Conservation (phyloP, 2,797 vertebrate species). For the Acanthurus leucopareius region DNA sequence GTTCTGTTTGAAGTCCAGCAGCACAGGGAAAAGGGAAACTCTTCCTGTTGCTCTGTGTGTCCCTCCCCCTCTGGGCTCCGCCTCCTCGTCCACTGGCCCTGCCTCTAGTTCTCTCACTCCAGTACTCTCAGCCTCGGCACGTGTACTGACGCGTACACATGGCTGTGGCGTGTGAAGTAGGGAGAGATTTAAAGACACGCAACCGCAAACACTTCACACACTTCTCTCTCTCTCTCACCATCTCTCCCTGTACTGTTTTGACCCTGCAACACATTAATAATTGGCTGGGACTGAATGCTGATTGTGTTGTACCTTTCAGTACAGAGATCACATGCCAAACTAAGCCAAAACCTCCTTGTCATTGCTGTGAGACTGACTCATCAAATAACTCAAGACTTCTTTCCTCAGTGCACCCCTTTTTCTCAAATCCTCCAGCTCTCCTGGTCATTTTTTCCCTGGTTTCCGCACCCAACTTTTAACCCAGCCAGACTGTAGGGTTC, state of each 20-base stretch:
- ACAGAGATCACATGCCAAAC: conserved; percentile 67
- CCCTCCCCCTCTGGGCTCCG: conserved; percentile 55
- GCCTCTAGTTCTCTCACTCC: conserved; percentile 82
- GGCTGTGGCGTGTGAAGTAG: conserved; percentile 86
- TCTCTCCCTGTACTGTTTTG: conserved; percentile 65
- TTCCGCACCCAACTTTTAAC: conserved; percentile 29
- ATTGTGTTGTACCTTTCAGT: conserved; percentile 59
- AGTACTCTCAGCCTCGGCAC: conserved; percentile 83
- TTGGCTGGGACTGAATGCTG: conserved; percentile 66
- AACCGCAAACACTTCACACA: conserved; percentile 76
- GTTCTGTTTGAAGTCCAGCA: conserved; percentile 71
- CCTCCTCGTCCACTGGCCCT: conserved; percentile 69
- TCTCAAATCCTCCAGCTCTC: conserved; percentile 7
- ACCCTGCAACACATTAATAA: conserved; percentile 74
- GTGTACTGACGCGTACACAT: conserved; percentile 86
- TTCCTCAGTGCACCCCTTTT: conserved; percentile 39
- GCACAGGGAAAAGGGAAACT: conserved; percentile 61
- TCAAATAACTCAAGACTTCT: conserved; percentile 52
- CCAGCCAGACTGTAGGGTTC: background rate
- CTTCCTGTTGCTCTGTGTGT: conserved; percentile 70
- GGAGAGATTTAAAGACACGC: conserved; percentile 89
- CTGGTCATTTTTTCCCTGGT: conserved; percentile 22
- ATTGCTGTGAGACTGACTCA: conserved; percentile 60
- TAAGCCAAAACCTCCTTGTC: conserved; percentile 53
- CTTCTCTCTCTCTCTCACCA: conserved; percentile 41